Base-by-base conservation (phyloP, 2,113 vertebrate species). In the Gadus macrocephalus region DNA sequence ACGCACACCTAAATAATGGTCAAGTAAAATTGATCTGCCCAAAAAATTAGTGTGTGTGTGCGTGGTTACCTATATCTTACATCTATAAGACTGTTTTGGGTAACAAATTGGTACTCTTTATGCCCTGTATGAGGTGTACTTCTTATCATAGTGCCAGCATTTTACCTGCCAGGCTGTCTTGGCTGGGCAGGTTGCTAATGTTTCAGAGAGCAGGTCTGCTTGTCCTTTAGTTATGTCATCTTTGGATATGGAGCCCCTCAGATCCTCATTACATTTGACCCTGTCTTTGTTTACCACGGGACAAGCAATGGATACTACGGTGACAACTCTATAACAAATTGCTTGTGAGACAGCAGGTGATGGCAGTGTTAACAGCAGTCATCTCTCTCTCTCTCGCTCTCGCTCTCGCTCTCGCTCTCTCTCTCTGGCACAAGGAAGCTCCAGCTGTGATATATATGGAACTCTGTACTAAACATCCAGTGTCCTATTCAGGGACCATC, bases 251-350 rank as follows among this genome's bases (percentile, higher is more conserved):
- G 80, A 82, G 6, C 58, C 74, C 75, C 74, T 1, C 14, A 58
- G 77, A 82, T 78, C 71, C 71, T 77, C 78, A 75, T 83, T 84
- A 84, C 83, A 86, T 81, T 79, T 89, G 86, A 81, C 55, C 86
- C 78, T 31, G 67, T 83, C 86, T 86, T 85, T 85, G 82, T 90
- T 81, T 85, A 83, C 79, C 86, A 69, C 70, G 15, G 77, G 82
- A 81, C 79, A 70, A 75, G 83, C 76, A 78, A 77, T 79, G 77
- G 83, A 85, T 87, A 86, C 85, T 83, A 86, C 83, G 78, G 71
- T 88, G 87, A 89, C 88, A 89, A 85, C 87, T 86, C 84, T 75
- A 77, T 89, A 88, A 90, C 88, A 92, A 85, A 90, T 82, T 84
- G 87, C 84, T 87, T 88, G 87, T 81, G 75, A 75, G 74, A 64